Base-by-base conservation (phyloP, 2,113 vertebrate species). In the Orthonyx spaldingii region DNA sequence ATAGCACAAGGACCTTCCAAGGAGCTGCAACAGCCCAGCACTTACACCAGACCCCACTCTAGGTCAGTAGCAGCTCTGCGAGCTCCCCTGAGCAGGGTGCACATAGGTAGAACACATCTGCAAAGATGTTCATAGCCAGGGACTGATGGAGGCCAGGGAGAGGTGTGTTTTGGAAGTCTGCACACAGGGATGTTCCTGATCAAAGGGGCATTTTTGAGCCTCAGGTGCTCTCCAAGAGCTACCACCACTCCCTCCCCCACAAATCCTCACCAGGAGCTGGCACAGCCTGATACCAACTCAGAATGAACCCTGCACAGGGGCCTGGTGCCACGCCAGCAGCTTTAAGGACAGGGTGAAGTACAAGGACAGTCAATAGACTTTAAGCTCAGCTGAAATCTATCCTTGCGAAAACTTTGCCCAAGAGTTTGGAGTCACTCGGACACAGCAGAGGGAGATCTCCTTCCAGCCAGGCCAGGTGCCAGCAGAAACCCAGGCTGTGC, bases 341-440 rank as follows among this genome's bases (percentile, higher is more conserved):
- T 93, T 78, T 59, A 87, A 44, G 72, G 64, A 81, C 49, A 63
- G 79, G 23, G 32, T 64, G n/a, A 96, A 95, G 77, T 87, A 79
- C 91, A 93, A 95, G 90, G 74, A 52, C 79, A 80, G 56, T 27
- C 50, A 71, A 33, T 5, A 71, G 63, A 89, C 64, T 69, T 66
- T 17, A 50, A 83, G 44, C 63, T 94, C 89, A 88, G 91, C 80
- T 94, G 89, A 91, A 94, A 93, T 71, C 32, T 80, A 90, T 83
- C 86, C 55, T 42, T 37, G 12, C 16, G 69, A 70, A 69, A 85
- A 87, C 53, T 86, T 24, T 85, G 83, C 60, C 60, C 3, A 0
- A 50, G 50, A 68, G 49, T 57, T 69, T 70, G 56, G 69, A 87
- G 82, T 61, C 19, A 0, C 66, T 15, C 0, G 0, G 75, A 60